These are phyloP conservation scores for Aythya baeri DNA, from an alignment of 2,113 vertebrate genomes.

Conservation along the genomic window DNA sequence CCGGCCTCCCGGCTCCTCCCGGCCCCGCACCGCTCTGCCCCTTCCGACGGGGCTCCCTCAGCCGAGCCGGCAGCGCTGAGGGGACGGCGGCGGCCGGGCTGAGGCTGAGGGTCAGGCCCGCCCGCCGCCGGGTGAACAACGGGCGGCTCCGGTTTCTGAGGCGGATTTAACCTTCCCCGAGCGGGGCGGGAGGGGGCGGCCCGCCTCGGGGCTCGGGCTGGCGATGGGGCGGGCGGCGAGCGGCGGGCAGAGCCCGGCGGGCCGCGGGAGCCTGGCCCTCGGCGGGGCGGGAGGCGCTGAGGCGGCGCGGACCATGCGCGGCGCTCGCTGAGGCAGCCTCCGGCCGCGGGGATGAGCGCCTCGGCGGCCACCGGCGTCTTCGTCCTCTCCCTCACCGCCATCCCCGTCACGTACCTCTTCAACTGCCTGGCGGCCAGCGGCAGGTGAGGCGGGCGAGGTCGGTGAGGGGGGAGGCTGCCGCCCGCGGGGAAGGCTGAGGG, in stretches of 20 bases:
- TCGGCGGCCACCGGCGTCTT: conserved; percentile 90
- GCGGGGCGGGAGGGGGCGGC: neutral
- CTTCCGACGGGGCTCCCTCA: neutral
- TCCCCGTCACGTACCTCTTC: conserved; percentile 87
- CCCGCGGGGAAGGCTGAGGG: no score
- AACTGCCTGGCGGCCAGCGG: conserved; percentile 80
- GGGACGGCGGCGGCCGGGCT: no score
- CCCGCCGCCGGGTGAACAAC: neutral
- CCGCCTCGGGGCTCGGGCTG: neutral
- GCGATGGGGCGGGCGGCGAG: no score
- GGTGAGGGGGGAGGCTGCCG: no score
- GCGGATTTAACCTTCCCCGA: neutral
- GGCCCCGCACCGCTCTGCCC: neutral
- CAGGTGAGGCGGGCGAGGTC: conserved; percentile 76
- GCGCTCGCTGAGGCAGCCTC: neutral
- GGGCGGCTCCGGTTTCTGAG: conserved; percentile 29
- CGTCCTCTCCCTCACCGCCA: conserved; percentile 86
- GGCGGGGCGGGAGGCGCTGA: neutral
- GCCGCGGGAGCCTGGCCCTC: no score
- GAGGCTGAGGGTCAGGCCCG: neutral
- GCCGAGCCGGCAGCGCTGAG: neutral
- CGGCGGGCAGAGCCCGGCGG: no score
- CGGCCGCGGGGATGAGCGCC: conserved; percentile 80
- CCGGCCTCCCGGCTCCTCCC: neutral
- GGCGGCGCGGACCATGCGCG: neutral